phyloP scores from a whole-genome alignment of 2,888 invertebrate genomes.

The Arrhopalites spinosus region DNA sequence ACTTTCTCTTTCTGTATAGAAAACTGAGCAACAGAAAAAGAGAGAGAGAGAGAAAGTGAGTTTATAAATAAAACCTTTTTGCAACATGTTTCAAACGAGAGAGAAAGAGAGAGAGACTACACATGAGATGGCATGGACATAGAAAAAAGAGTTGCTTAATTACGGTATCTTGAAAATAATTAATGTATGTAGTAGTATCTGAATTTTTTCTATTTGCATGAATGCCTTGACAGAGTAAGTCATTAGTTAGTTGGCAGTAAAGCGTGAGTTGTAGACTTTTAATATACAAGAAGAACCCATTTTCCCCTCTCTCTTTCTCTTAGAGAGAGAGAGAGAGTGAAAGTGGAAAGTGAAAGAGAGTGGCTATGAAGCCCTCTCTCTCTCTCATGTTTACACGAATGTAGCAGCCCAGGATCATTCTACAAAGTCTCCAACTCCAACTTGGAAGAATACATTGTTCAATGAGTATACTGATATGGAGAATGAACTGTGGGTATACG shows the following conservation, averaged over 20 bases:
- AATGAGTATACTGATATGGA: not conserved
- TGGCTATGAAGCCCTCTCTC: no score
- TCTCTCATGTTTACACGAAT: no score
- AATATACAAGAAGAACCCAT: no score
- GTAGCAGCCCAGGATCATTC: no score
- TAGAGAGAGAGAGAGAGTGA: no score
- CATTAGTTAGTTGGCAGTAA: not conserved
- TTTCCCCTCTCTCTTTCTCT: no score
- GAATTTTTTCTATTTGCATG: not conserved
- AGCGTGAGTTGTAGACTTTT: not conserved
- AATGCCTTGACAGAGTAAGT: not conserved
- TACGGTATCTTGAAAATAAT: conserved; percentile 11
- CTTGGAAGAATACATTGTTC: not conserved
- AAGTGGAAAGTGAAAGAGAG: no score
- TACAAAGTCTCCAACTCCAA: no score
- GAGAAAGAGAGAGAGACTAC: no score
- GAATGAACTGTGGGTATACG: not conserved
- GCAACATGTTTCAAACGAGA: not conserved
- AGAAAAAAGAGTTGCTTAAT: conserved; percentile 5
- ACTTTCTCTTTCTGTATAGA: no score
- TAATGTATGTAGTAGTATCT: conserved; percentile 3
- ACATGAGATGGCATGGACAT: no score
- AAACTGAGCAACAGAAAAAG: not conserved
- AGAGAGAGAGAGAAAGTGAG: not conserved
- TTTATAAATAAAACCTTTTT: not conserved